Base-by-base conservation (phyloP, 2,888 invertebrate genomes). In the Drosophila robusta region DNA sequence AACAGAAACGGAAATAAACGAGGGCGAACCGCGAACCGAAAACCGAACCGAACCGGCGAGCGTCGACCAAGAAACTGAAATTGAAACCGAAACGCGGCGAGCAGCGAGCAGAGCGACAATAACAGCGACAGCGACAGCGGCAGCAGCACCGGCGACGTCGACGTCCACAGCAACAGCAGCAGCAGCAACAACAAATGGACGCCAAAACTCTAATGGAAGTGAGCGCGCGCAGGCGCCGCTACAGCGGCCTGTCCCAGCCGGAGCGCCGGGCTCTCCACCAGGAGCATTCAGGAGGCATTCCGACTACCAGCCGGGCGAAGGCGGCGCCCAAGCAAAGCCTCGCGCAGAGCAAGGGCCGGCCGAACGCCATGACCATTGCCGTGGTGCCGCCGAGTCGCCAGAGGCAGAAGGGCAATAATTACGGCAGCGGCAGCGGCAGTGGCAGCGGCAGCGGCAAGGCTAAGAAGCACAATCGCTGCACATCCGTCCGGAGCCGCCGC, bases 11-110 rank as follows among this genome's bases (percentile, higher is more conserved):
- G 14, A 50, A 50, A 22, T n/a, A 58, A 62, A 46, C 24, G 29
- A 58, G 42, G 16, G 70, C 16, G 14, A 55, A 58, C 34, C 58
- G 73, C 50, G 44, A 50, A 46, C 62, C 56, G 57, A 44, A 57
- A 64, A 42, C 66, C 58, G 61, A 41, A 58, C 56, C 80, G 83
- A 80, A 84, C 81, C 90, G 89, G 85, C 79, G 88, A 85, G 76
- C 79, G 83, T 80, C 90, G 77, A 84, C 60, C 67, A 84, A 87
- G 75, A 77, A 84, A 89, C 84, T 79, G 80, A 90, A 79, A 90
- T 84, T 79, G 74, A 90, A 89, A 74, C 70, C 58, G 57, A 64
- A 70, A 56, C 65, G 56, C 63, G 57, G 60, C 74, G 16, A 65
- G n/a, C 54, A 47, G 29, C 29, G n/a, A 18, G 14, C 47, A 29